Evolutionary conservation across 2,797 vertebrate genomes (phyloP).

Genomic region (Choloepus didactylus): DNA sequence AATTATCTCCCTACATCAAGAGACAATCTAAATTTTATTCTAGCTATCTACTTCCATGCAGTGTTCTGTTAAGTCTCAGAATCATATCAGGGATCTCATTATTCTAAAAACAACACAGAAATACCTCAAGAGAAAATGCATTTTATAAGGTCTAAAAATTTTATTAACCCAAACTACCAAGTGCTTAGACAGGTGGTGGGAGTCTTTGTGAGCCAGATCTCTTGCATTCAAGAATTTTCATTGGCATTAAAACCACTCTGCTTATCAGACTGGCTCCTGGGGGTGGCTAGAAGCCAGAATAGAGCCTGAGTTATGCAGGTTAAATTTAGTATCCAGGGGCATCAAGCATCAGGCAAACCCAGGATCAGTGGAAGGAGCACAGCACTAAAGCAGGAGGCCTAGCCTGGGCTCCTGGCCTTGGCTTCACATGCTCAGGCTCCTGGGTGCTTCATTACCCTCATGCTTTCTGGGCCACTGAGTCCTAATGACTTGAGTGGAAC

Average conservation of each 20-base stretch:
- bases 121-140: slow-evolving; percentile 62
- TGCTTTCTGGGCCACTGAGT: neutral
- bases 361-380: neutral
- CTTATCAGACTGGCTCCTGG: neutral
- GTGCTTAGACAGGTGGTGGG: neutral
- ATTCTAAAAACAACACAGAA: slow-evolving; percentile 60
- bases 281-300: neutral
- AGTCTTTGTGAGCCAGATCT: slow-evolving; percentile 9
- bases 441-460: neutral
- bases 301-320: neutral
- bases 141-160: slow-evolving; percentile 62
- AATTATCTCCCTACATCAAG: neutral
- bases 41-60: neutral
- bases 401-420: neutral
- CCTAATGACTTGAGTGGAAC: neutral
- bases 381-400: neutral
- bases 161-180: slow-evolving; percentile 50
- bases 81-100: slow-evolving; percentile 21
- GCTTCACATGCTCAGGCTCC: neutral
- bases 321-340: neutral
- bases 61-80: neutral
- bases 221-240: slow-evolving; percentile 6
- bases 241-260: slow-evolving; percentile 43
- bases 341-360: neutral
- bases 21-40: neutral